Conservation (phyloP, 2,888 invertebrate species). For the Craniophora ligustri region DNA sequence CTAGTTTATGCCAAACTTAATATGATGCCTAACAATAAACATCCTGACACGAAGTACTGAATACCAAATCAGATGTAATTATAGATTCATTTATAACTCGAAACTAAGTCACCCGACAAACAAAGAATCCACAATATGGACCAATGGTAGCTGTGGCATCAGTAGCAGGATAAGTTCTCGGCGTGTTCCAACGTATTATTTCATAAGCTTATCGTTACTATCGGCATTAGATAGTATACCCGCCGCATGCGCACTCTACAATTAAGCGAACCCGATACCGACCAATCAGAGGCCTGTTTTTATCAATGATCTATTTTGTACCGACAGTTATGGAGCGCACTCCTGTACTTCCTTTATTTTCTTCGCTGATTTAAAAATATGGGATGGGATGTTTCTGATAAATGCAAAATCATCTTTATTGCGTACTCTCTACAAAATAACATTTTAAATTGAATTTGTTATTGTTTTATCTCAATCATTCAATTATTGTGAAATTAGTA, state of each 20-base stretch:
- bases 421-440: too few relatives aligned
- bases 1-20: not conserved
- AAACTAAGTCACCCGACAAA: not conserved
- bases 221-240: slow-evolving; percentile 65
- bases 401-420: too few relatives aligned
- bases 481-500: too few relatives aligned
- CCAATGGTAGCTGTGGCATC: slow-evolving; percentile 22
- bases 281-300: slow-evolving; percentile 70
- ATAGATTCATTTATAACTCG: not conserved
- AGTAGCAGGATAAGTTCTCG: slow-evolving; percentile 46
- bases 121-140: not conserved
- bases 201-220: slow-evolving; percentile 70
- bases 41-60: not conserved
- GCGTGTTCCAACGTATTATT: slow-evolving; percentile 63
- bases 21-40: not conserved
- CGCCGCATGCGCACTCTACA: slow-evolving; percentile 66
- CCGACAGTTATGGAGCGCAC: slow-evolving; percentile 56
- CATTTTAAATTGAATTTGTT: too few relatives aligned
- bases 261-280: slow-evolving; percentile 69
- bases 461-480: too few relatives aligned
- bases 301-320: slow-evolving; percentile 70
- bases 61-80: too few relatives aligned
- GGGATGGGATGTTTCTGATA: slow-evolving; percentile 21
- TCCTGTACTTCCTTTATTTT: slow-evolving; percentile 53
- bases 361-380: slow-evolving; percentile 50